These are phyloP conservation scores for Asteroscopus sphinx DNA, from an alignment of 2,888 invertebrate genomes.

Conservation along the genomic window DNA sequence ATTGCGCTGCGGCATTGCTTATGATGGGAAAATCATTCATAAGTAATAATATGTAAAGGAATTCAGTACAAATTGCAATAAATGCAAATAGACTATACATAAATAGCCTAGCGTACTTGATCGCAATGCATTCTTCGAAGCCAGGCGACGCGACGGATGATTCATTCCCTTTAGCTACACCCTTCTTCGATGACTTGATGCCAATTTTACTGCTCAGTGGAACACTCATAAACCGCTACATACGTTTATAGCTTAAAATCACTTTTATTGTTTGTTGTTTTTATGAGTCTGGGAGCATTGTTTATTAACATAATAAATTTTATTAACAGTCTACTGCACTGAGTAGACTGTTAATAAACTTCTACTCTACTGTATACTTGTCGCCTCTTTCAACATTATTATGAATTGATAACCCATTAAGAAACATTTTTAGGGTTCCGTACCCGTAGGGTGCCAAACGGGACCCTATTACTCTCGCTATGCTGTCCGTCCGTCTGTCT, in stretches of 20 bases:
- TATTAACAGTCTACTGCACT: constrained; percentile 46
- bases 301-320: constrained; percentile 55
- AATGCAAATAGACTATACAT: constrained; percentile 24
- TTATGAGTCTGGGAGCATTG: constrained; percentile 60
- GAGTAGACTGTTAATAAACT: too few species aligned
- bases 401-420: constrained; percentile 10
- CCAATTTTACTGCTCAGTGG: constrained; percentile 76
- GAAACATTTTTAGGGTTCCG: too few species aligned
- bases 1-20: constrained; percentile 43
- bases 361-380: constrained; percentile 30
- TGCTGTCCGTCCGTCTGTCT: too few species aligned
- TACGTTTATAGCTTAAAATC: constrained; percentile 69
- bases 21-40: constrained; percentile 42
- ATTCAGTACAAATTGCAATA: constrained; percentile 43
- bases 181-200: constrained; percentile 73
- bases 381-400: constrained; percentile 16
- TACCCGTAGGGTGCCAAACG: too few species aligned
- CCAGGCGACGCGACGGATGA: constrained; percentile 57
- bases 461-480: too few species aligned
- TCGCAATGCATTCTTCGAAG: constrained; percentile 47
- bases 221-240: constrained; percentile 74
- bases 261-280: constrained; percentile 64
- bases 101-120: constrained; percentile 30
- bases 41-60: constrained; percentile 36
- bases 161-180: constrained; percentile 67